phyloP scores from a whole-genome alignment of 2,113 vertebrate species.

The Scatophagus argus region DNA sequence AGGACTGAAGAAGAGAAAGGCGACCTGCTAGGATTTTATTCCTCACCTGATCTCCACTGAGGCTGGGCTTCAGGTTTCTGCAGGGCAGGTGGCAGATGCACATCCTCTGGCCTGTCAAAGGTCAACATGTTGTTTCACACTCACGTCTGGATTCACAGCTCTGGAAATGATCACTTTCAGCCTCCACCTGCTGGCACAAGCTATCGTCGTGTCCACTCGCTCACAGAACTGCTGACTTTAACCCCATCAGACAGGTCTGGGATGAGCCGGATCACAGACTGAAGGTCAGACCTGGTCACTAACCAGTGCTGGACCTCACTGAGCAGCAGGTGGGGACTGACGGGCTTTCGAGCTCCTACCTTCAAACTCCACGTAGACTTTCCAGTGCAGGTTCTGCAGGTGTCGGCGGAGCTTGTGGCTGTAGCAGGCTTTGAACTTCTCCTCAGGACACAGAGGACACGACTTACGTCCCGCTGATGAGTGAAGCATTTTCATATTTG shows the following conservation, averaged over 20 bases:
- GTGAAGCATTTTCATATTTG: neutral
- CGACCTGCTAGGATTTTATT: no score
- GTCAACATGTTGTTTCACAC: neutral
- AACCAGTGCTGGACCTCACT: no score
- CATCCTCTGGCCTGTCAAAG: conserved; percentile 91
- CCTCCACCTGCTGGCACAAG: no score
- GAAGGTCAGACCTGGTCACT: neutral
- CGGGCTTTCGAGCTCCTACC: conserved; percentile 77
- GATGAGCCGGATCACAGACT: no score
- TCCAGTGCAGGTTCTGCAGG: conserved; percentile 98
- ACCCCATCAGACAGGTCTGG: no score
- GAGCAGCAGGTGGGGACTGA: neutral
- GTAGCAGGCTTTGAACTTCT: conserved; percentile 94
- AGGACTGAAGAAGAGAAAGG: no score
- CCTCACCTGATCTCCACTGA: conserved; percentile 87
- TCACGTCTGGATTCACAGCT: no score
- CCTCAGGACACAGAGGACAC: conserved; percentile 94
- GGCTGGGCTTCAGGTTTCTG: conserved; percentile 87
- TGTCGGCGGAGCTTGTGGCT: conserved; percentile 93
- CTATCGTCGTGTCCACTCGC: no score
- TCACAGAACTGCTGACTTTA: no score
- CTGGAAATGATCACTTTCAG: neutral
- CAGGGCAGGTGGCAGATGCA: conserved; percentile 97
- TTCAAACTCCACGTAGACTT: conserved; percentile 96
- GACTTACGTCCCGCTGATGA: conserved; percentile 88